These are phyloP conservation scores for Ciconia stormi DNA, from an alignment of 2,113 vertebrate genomes.

Conservation along the genomic window DNA sequence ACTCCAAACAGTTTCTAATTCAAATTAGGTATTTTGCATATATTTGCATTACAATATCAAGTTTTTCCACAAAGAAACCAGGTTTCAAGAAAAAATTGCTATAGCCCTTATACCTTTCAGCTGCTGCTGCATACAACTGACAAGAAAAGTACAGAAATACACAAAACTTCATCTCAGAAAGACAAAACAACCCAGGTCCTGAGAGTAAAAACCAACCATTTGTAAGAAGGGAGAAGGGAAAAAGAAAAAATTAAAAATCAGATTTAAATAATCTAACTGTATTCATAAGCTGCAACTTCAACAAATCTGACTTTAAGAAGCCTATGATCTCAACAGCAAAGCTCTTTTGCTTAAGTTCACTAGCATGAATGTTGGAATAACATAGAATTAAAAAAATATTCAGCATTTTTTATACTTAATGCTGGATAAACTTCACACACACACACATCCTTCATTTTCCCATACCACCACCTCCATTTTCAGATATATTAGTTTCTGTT, in stretches of 20 bases:
- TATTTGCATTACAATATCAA: neutral
- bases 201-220: neutral
- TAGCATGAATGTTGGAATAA: fast-evolving
- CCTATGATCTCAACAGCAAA: neutral
- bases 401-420: neutral
- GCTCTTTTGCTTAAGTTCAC: neutral
- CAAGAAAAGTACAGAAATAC: neutral
- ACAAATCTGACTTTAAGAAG: neutral
- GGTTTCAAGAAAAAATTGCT: neutral
- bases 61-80: neutral
- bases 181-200: neutral
- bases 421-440: neutral
- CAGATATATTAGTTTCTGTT: neutral
- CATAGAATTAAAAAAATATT: neutral
- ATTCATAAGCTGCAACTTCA: neutral
- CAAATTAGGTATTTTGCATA: neutral
- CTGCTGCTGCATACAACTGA: neutral
- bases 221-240: neutral
- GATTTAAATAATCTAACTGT: neutral
- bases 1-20: neutral
- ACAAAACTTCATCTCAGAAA: neutral
- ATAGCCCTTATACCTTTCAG: neutral
- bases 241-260: neutral
- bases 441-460: neutral
- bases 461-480: neutral